These are phyloP conservation scores for Epicauta chinensis DNA, from an alignment of 1,140 invertebrate species.

Conservation along the genomic window DNA sequence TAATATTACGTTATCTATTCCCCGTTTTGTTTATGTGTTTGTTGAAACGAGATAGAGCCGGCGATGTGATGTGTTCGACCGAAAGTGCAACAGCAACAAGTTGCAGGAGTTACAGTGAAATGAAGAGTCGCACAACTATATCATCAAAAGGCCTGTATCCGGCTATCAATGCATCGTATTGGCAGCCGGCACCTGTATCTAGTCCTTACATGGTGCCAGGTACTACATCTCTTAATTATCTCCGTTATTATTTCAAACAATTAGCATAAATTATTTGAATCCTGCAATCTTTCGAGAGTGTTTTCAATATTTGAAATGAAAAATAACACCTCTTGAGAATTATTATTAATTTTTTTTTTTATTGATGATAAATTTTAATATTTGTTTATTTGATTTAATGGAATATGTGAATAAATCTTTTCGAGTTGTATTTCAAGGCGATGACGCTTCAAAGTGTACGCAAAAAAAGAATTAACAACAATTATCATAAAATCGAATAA, in stretches of 20 bases:
- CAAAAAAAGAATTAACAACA: too few species aligned
- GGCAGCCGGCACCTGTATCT: constrained; percentile 66
- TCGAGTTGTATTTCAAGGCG: too few species aligned
- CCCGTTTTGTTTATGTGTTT: too few species aligned
- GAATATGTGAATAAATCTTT: background rate
- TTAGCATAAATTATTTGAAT: too few species aligned
- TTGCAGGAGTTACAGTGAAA: background rate
- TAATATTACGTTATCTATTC: too few species aligned
- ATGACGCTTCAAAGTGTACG: too few species aligned
- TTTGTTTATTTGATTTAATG: background rate
- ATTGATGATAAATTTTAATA: background rate
- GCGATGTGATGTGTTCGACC: background rate
- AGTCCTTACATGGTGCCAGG: constrained; percentile 72
- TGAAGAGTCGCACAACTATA: constrained; percentile 16
- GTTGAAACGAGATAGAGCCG: background rate
- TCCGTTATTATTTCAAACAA: too few species aligned
- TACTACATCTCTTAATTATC: constrained; percentile 39
- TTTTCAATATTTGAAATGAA: too few species aligned
- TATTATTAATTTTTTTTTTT: background rate
- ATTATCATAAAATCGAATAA: too few species aligned
- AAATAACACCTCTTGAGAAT: background rate
- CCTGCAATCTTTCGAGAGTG: too few species aligned
- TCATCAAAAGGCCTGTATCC: constrained; percentile 52
- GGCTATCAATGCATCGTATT: constrained; percentile 71
- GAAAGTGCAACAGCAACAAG: constrained; percentile 16